Evolutionary conservation across 2,888 invertebrate species (phyloP), one percentile per base, ranked within the genome.

Genomic region (Xylota segnis): DNA sequence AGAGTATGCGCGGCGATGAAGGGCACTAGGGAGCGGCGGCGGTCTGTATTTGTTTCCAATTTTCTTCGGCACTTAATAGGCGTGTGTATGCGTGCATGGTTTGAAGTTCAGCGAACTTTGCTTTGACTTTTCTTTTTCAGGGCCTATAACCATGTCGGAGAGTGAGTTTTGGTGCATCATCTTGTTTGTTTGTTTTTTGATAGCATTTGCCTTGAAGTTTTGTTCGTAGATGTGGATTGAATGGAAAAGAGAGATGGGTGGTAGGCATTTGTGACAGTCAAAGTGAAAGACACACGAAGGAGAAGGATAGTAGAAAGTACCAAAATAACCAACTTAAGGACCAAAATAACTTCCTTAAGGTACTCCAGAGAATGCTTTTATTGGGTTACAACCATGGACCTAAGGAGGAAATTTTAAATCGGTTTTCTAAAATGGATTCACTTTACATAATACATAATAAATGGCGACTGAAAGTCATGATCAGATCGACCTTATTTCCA

Each of bases 101-200:
- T 54, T 37, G 23, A 29, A 54, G 81, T 81, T 75, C 50, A 37
- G 16, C 66, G 66, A 81, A 81, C 79, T 59, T 66, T 65, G 23
- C 52, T 72, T 74, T 61, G 9, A 66, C 12, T 54, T 63, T 74
- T 43, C 32, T 54, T 50, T 52, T 68, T 66, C 50, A 32, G 27
- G 45, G 61, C 45, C 59, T 37, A 14, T 37, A 23, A 32, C 10
- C 52, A 14, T 29, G 29, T 52, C 5, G 9, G 16, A 66, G 14
- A 59, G 40, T 34, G 40, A 45, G 1, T 23, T 23, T 29, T 52
- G 43, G 66, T 23, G 5, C 12, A 18, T n/a, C 27, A 23, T 23
- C 23, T 23, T 23, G 23, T 27, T 54, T 7, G 2, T 2, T 54
- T 45, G 52, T 14, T 54, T n/a, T 16, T 5, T 40, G 50, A 37